Evolutionary conservation across 2,113 vertebrate genomes (phyloP).

Genomic region (Gopherus flavomarginatus): DNA sequence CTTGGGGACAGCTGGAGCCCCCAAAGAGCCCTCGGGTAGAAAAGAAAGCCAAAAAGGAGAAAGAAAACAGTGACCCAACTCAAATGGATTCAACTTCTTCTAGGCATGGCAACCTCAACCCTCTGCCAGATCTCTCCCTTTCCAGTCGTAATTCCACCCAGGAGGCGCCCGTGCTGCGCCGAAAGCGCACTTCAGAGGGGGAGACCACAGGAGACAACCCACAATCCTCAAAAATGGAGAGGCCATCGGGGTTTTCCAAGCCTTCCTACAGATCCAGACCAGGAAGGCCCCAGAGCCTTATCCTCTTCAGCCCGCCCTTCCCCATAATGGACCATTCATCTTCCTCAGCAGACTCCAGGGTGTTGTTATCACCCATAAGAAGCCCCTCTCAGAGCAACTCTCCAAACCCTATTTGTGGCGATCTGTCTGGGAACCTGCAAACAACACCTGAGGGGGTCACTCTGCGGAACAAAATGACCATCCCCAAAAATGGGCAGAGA

Average conservation of each 20-base stretch:
- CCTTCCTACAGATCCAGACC: slow-evolving; percentile 92
- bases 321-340: slow-evolving; percentile 95
- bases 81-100: slow-evolving; percentile 64
- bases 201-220: slow-evolving; percentile 86
- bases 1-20: slow-evolving; percentile 65
- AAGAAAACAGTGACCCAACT: slow-evolving; percentile 81
- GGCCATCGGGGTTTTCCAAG: slow-evolving; percentile 85
- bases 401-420: slow-evolving; percentile 81
- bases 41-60: slow-evolving; percentile 84
- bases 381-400: slow-evolving; percentile 84
- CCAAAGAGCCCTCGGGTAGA: slow-evolving; percentile 70
- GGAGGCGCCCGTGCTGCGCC: slow-evolving; percentile 83
- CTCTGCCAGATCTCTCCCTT: slow-evolving; percentile 67
- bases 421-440: slow-evolving; percentile 82
- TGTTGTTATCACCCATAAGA: slow-evolving; percentile 88
- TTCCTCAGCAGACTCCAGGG: slow-evolving; percentile 86
- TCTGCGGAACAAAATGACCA: slow-evolving; percentile 95
- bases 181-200: slow-evolving; percentile 86
- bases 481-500: slow-evolving; percentile 97
- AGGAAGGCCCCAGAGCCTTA: slow-evolving; percentile 95
- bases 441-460: slow-evolving; percentile 85
- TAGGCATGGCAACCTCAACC: slow-evolving; percentile 66
- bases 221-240: slow-evolving; percentile 87
- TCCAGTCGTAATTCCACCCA: slow-evolving; percentile 61
- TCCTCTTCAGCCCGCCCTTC: slow-evolving; percentile 95